Conservation (phyloP, 2,113 vertebrate species). For the Chunga burmeisteri region DNA sequence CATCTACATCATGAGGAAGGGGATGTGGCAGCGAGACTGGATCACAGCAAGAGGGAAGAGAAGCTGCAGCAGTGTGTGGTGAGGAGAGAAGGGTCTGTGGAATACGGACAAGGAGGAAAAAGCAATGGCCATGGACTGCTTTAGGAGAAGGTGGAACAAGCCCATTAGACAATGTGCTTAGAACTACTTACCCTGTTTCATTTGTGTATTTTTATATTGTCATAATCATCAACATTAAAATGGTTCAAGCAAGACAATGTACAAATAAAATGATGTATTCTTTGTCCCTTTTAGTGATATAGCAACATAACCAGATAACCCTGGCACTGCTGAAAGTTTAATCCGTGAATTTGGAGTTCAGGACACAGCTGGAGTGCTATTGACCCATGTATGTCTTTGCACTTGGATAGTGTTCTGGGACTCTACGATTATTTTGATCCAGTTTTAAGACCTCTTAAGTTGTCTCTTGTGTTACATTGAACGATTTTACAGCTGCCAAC, state of each 20-base stretch:
- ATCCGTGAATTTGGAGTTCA: neutral
- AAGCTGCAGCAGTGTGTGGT: neutral
- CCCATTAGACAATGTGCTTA: neutral
- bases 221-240: neutral
- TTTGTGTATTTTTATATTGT: neutral
- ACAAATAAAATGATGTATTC: neutral
- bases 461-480: neutral
- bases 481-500: neutral
- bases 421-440: neutral
- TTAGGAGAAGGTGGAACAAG: neutral
- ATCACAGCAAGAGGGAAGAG: neutral
- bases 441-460: neutral
- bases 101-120: neutral
- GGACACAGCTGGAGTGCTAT: neutral
- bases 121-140: accelerated
- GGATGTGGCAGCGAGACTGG: accelerated
- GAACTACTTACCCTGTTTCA: neutral
- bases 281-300: neutral
- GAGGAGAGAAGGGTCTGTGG: neutral
- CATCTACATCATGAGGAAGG: neutral
- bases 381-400: neutral
- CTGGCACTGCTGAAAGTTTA: neutral
- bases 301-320: neutral
- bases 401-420: neutral
- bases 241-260: neutral